Evolutionary conservation across 2,113 vertebrate genomes (phyloP), one percentile per base, ranked within the genome.

Genomic region (Rattus norvegicus): DNA sequence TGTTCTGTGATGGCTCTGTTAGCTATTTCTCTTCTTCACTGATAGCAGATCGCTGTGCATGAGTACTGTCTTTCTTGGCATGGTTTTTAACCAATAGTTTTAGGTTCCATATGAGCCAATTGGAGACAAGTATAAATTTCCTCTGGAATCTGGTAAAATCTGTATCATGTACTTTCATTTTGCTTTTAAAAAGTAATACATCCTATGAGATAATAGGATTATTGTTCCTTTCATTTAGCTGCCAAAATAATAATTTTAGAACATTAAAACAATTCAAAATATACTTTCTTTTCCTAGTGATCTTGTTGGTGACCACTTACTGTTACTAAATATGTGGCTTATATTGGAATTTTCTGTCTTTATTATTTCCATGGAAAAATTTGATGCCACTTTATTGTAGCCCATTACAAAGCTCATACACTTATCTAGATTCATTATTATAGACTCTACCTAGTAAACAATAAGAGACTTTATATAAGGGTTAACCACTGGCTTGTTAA

Each of bases 181-280:
- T 92, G 33, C 49, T 30, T 49, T 95, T 88, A 7, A 79, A 91
- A 93, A 86, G 56, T 87, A 67, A 52, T 43, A 52, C 70, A 36
- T 61, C 88, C 24, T 84, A 93, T 61, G 63, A 92, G 79, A 75
- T 93, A 91, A 36, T 69, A 97, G 28, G 5, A 75, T 90, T 7
- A 69, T 49, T 43, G 59, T 83, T 80, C 7, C 70, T 67, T 69
- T 96, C 7, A 73, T 75, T 93, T 20, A 72, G 1, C 81, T 95
- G 67, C 24, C 70, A 96, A 91, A 94, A 30, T 89, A 91, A 76
- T 36, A 72, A 90, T 85, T 12, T 83, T 76, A 86, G 70, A 91
- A 84, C 36, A 47, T 89, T 95, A 88, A 92, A 80, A 61, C 56
- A 75, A 83, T 90, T 94, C 1, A 49, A 95, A 94, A 84, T 92